Evolutionary conservation across 2,113 vertebrate genomes (phyloP), one percentile per base, ranked within the genome.

Genomic region (Nesogale talazaci): DNA sequence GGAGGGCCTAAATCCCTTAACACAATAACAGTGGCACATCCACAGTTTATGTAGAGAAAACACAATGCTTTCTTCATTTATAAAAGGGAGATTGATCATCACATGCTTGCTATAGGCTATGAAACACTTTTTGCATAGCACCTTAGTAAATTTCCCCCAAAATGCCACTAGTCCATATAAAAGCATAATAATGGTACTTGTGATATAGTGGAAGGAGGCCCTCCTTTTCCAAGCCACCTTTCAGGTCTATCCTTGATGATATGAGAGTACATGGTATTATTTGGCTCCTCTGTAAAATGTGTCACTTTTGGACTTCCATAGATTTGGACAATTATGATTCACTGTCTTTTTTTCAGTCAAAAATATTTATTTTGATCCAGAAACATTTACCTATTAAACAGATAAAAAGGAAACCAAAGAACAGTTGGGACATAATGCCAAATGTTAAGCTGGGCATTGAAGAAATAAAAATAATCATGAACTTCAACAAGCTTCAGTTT

Each of bases 111-210:
- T 77, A 61, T 77, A 59, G 52, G 70, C 70, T 69, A 59, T 76
- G 59, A 70, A 82, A 86, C 40, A 70, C 27, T 40, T 85, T 89
- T 85, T 94, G 31, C 67, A 82, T 89, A 70, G 23, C 38, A 81
- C n/a, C 81, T 81, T 86, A 16, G 8, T 80, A 76, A 4, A 38
- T n/a, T 83, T 83, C 75, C 36, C 38, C 5, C 5, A 46, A 17
- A 92, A 94, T 89, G 34, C n/a, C 67, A 81, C 9, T 9, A 88
- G 83, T 79, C 40, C 40, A 83, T 67, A 11, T 34, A n/a, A 34
- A 79, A 91, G 27, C 27, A 22, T 42, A 52, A 12, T 23, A 91
- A 78, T 27, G n/a, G 46, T n/a, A 22, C 12, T 79, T 52, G 36
- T 61, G 63, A 83, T 72, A 46, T 46, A 46, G 5, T 46, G 42